phyloP scores from a whole-genome alignment of 2,113 vertebrate genomes.

The Chroicocephalus ridibundus region DNA sequence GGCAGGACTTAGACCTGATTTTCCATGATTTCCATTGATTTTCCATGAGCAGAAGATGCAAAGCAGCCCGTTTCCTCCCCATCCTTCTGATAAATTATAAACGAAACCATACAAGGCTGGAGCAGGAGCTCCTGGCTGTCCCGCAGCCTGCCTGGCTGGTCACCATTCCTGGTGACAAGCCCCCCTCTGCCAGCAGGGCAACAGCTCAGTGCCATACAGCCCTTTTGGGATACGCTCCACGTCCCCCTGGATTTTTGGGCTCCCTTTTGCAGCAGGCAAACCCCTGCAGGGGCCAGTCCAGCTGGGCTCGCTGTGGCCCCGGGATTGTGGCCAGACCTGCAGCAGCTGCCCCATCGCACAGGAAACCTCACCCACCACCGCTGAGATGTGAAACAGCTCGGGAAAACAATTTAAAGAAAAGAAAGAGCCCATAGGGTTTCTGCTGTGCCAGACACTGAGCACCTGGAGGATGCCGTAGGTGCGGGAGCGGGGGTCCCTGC shows the following conservation, averaged over 20 bases:
- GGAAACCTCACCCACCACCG: neutral
- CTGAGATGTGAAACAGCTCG: fast-evolving
- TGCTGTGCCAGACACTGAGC: fast-evolving
- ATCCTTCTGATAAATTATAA: neutral
- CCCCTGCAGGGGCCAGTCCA: fast-evolving
- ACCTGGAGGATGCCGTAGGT: fast-evolving
- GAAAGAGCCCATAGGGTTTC: fast-evolving
- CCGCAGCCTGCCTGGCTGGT: neutral
- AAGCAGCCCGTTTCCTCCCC: neutral
- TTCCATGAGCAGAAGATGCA: fast-evolving
- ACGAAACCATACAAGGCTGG: fast-evolving
- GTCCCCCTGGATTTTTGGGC: fast-evolving
- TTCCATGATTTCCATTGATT: no score
- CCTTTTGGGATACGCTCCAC: fast-evolving
- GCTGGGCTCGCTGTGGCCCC: fast-evolving
- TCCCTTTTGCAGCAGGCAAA: neutral
- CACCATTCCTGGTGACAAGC: neutral
- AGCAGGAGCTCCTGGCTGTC: neutral
- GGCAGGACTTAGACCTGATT: neutral
- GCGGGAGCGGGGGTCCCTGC: fast-evolving
- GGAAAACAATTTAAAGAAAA: neutral
- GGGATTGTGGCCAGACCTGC: fast-evolving
- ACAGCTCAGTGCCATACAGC: fast-evolving
- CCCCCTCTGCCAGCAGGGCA: neutral
- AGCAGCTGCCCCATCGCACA: fast-evolving